Evolutionary conservation across 2,888 invertebrate genomes (phyloP), one percentile per base, ranked within the genome.

Genomic region (Caenorhabditis panamensis): DNA sequence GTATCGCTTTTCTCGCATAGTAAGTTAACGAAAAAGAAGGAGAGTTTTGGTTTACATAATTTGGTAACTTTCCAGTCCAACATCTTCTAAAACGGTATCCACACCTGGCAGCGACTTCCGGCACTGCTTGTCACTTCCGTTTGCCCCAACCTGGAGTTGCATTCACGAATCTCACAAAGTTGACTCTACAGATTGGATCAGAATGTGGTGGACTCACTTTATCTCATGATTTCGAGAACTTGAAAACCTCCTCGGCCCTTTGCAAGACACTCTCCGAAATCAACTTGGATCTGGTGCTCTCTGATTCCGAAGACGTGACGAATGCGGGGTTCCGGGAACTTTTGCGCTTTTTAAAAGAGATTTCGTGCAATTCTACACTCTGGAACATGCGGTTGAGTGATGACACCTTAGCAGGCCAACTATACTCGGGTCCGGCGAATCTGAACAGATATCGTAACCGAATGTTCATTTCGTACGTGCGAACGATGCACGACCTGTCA

Each of bases 261-360:
- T 84, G 77, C 22, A 80, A 80, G n/a, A 76, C 68, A 6, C 64
- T 85, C n/a, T 20, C 71, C 11, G 80, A 78, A 58, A 76, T 85
- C 37, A 79, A 82, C 62, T 8, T 85, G 18, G 76, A 76, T 13
- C 56, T 85, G 9, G 47, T 56, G 2, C 54, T 85, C 2, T 76
- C 80, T 0, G 83, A 85, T 22, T 76, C 68, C 11, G 85, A 83
- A 61, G 69, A 73, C 22, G 83, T 83, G 4, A 85, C 82, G 8
- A 80, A 80, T 77, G 83, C 83, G n/a, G 83, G 85, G 11, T 79
- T 85, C 53, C 68, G 83, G 41, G 83, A 83, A 41, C 71, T 85
- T 31, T 37, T 82, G 1, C 59, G 82, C 6, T 83, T 81, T 36
- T 26, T 85, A n/a, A 80, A 80, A n/a, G 82, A 85, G 59, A 72